Evolutionary conservation across 2,113 vertebrate species (phyloP).

Genomic region (Toxotes chatareus): DNA sequence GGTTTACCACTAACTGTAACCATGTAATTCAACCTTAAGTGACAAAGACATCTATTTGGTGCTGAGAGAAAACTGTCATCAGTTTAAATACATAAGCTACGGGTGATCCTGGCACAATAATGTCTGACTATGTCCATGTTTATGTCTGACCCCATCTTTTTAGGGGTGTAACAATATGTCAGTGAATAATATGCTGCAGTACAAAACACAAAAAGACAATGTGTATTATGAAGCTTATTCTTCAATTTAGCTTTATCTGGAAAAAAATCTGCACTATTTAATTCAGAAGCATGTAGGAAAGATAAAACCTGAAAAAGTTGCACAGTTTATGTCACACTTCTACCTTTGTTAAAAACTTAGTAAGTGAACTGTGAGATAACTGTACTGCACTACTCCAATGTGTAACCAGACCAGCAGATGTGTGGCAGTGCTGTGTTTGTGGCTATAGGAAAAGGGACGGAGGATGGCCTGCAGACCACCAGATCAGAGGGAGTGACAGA

Average conservation of each 20-base stretch:
- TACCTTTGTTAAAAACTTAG: not conserved
- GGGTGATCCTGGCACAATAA: not conserved
- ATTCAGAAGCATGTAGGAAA: not conserved
- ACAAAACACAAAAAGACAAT: too few species aligned
- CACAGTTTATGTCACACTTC: not conserved
- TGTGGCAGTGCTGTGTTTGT: constrained; percentile 19
- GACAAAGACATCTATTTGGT: not conserved
- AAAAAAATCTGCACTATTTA: too few species aligned
- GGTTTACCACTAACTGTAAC: not conserved
- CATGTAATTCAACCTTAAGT: not conserved
- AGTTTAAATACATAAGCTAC: too few species aligned
- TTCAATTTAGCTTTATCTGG: too few species aligned
- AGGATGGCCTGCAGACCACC: constrained; percentile 26
- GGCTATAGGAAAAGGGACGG: not conserved
- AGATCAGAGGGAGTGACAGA: constrained; percentile 64
- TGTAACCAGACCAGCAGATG: constrained; percentile 19
- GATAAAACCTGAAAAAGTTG: not conserved
- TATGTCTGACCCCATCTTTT: too few species aligned
- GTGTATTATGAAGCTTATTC: too few species aligned
- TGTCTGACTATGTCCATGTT: too few species aligned
- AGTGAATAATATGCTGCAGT: too few species aligned
- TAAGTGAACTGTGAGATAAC: not conserved
- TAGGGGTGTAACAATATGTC: too few species aligned
- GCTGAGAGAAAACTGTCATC: not conserved
- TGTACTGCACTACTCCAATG: not conserved